phyloP scores from a whole-genome alignment of 2,113 vertebrate genomes.

The Grallaria varia region DNA sequence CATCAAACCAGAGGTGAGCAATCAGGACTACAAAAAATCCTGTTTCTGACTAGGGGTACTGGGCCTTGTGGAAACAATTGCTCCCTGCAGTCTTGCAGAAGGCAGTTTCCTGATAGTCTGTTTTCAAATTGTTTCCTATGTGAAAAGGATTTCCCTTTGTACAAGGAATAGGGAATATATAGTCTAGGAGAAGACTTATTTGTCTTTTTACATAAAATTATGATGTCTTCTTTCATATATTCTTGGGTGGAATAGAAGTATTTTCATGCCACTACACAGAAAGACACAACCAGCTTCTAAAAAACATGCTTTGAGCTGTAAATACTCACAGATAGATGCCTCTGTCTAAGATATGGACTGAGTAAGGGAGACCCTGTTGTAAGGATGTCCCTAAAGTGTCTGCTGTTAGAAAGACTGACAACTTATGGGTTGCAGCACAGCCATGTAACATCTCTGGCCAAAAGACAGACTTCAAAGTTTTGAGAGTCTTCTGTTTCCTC shows the following conservation, averaged over 20 bases:
- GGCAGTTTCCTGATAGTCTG: background rate
- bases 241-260: background rate
- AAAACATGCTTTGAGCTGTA: background rate
- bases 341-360: background rate
- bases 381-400: background rate
- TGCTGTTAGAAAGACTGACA: background rate
- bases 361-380: background rate
- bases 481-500: background rate
- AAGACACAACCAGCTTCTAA: background rate
- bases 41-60: background rate
- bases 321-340: background rate
- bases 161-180: background rate
- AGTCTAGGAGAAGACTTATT: background rate
- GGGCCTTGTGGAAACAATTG: background rate
- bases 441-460: background rate
- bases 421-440: background rate
- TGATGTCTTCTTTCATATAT: background rate
- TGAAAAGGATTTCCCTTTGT: background rate
- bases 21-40: background rate
- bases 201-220: background rate
- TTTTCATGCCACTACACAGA: background rate
- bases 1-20: background rate
- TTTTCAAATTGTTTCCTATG: background rate
- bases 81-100: background rate
- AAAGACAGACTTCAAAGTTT: background rate